Evolutionary conservation across 2,113 vertebrate species (phyloP).

Genomic region (Tetraodon nigroviridis): DNA sequence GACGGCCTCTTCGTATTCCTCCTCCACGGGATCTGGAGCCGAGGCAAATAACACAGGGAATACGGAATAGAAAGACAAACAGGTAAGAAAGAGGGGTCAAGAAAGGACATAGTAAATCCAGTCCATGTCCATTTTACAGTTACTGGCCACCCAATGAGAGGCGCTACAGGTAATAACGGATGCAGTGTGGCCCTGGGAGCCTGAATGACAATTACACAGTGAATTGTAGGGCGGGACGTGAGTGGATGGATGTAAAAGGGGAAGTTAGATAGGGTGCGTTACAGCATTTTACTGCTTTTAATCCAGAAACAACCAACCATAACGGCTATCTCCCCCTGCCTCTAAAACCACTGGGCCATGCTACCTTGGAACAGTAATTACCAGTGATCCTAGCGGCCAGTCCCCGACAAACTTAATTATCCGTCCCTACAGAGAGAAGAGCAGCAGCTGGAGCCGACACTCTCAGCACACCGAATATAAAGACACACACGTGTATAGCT

Average conservation of each 20-base stretch:
- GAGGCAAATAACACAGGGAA: background rate
- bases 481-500: background rate
- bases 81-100: slow-evolving; percentile 14
- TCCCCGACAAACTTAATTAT: slow-evolving; percentile 58
- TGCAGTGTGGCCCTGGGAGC: slow-evolving; percentile 36
- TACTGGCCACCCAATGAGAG: slow-evolving; percentile 47
- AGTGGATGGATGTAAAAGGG: slow-evolving; percentile 24
- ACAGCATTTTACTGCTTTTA: slow-evolving; percentile 58
- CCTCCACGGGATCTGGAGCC: slow-evolving; percentile 82
- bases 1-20: slow-evolving; percentile 97
- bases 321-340: slow-evolving; percentile 44
- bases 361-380: slow-evolving; percentile 61
- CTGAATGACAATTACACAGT: slow-evolving; percentile 11
- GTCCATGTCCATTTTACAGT: slow-evolving; percentile 43
- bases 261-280: slow-evolving; percentile 33
- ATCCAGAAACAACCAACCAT: slow-evolving; percentile 49
- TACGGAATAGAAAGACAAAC: background rate
- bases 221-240: slow-evolving; percentile 39
- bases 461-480: slow-evolving; percentile 2
- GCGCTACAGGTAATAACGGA: slow-evolving; percentile 43
- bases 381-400: slow-evolving; percentile 50
- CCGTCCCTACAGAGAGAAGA: slow-evolving; percentile 33
- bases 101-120: slow-evolving; percentile 40
- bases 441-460: slow-evolving; percentile 35
- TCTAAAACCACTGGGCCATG: slow-evolving; percentile 33